Percentiles rank a stretch among this genome's conserved stretches.
Conservation (phyloP, 37 sponge, comb jelly and placozoan genomes). For the Hormiphora californensis region DNA sequence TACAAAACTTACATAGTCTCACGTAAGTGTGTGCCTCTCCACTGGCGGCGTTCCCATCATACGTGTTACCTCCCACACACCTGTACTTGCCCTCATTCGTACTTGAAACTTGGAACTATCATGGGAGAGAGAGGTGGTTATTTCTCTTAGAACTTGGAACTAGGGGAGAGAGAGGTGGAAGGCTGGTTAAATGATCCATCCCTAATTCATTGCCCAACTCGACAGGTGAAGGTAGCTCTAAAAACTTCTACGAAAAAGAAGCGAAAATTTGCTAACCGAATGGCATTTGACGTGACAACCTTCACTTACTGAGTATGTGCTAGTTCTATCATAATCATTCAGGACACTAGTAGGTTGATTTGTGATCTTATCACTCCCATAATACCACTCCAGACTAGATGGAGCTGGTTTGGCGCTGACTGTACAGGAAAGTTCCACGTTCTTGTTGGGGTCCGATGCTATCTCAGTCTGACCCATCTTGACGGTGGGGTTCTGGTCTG, state of each 20-base stretch:
- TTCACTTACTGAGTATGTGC: background rate
- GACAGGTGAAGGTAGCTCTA: too few relatives aligned
- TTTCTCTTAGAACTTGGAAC: too few relatives aligned
- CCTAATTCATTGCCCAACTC: too few relatives aligned
- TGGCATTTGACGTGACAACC: too few relatives aligned
- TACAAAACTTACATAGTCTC: slow-evolving; percentile 13
- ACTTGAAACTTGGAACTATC: background rate
- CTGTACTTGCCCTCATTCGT: background rate
- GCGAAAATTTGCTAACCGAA: too few relatives aligned
- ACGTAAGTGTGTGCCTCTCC: slow-evolving; percentile 36
- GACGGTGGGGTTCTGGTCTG: slow-evolving; percentile 36
- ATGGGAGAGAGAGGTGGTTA: too few relatives aligned
- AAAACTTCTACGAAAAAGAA: too few relatives aligned
- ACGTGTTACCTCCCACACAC: background rate
- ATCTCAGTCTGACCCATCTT: background rate
- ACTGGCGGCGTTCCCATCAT: background rate
- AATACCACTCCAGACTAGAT: slow-evolving; percentile 27
- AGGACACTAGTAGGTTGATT: background rate
- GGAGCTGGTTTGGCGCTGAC: slow-evolving; percentile 35
- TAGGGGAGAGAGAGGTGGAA: too few relatives aligned
- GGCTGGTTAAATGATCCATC: too few relatives aligned
- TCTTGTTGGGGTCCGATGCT: background rate
- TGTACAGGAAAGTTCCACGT: slow-evolving; percentile 17
- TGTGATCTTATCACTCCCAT: background rate
- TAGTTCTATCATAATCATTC: background rate